phyloP scores from a whole-genome alignment of 2,113 vertebrate species.

The Glareola pratincola region DNA sequence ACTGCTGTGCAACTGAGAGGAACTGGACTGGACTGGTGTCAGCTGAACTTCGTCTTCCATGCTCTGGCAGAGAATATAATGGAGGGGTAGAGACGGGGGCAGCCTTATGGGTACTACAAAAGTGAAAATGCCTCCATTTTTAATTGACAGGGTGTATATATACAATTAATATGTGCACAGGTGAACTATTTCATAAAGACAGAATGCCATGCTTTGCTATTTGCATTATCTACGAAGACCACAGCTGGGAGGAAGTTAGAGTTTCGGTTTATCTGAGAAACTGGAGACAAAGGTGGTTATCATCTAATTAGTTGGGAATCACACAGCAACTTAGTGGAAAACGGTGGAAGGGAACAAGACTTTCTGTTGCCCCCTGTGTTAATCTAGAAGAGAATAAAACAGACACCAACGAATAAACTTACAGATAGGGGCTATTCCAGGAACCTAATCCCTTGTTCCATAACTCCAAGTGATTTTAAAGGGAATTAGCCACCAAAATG shows the following conservation, averaged over 20 bases:
- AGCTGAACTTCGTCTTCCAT: background rate
- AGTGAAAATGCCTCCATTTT: background rate
- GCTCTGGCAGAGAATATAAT: background rate
- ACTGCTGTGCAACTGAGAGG: background rate
- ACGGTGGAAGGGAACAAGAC: background rate
- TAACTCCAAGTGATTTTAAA: background rate
- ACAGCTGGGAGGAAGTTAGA: background rate
- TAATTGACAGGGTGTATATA: no score
- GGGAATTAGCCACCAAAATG: background rate
- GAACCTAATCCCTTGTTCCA: background rate
- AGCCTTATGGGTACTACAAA: background rate
- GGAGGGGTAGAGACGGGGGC: background rate
- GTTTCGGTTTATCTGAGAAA: background rate
- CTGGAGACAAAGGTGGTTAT: background rate
- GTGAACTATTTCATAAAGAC: background rate
- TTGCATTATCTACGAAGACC: background rate
- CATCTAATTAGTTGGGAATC: background rate
- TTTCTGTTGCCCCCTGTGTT: rapidly evolving
- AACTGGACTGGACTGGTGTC: background rate
- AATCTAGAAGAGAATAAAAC: background rate
- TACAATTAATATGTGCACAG: rapidly evolving
- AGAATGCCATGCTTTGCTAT: background rate
- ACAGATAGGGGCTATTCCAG: background rate
- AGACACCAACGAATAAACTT: background rate
- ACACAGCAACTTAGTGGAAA: background rate